Base-by-base conservation (phyloP, 2,113 vertebrate genomes). In the Eclectus roratus region DNA sequence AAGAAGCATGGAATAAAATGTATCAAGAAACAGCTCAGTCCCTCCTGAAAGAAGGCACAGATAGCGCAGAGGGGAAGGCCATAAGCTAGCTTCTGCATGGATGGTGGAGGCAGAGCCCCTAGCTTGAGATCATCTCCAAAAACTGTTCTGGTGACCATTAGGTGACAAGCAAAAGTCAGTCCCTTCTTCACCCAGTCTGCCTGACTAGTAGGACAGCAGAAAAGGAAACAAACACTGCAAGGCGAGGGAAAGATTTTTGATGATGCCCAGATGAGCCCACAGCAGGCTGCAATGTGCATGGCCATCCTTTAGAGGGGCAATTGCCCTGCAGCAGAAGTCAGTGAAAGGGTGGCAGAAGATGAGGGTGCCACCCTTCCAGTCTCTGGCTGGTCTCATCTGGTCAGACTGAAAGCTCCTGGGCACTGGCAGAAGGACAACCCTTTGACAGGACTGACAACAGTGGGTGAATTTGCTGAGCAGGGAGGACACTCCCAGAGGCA, bases 1-100 rank as follows among this genome's bases (percentile, higher is more conserved):
- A 19, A 24, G 64, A 68, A 88, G 31, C 13, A 16, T 1, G 2
- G 47, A 10, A 7, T 31, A 18, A 55, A 6, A 2, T 1, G 1
- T 6, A 23, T 3, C 60, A 61, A 47, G 47, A 81, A 39, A 27
- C 43, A 78, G 60, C 49, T 12, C 25, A 5, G 31, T 50, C 35
- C n/a, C 33, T 65, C 35, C 76, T 65, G 66, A 60, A 61, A 55
- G 80, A n/a, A n/a, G 31, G 31, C 43, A 39, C 1, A 43, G 37
- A 37, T 68, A 58, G 6, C 28, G 43, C 31, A 85, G 29, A 64
- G 10, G 10, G 24, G 5, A 44, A 49, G 39, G 44, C 16, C 61
- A 74, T 28, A 72, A 33, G 39, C 7, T 27, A 21, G 1, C 52
- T 84, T 84, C 73, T 76, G 11, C 15, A 21, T 3, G 12, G 27